phyloP scores from a whole-genome alignment of 2,797 vertebrate species.

The Alfaro cultratus region DNA sequence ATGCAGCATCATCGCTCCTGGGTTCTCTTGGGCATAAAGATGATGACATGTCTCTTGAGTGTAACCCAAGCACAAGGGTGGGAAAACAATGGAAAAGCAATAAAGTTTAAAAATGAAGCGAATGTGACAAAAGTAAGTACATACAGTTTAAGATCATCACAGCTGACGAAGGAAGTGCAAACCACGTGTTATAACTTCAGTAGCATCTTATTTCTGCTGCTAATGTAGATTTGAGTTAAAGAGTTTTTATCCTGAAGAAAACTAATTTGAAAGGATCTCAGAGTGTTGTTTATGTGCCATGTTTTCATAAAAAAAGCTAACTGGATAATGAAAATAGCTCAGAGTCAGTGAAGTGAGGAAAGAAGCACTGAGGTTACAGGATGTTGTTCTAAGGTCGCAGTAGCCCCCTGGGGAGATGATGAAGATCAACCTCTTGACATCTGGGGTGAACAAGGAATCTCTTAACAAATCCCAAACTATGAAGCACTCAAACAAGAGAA shows the following conservation, averaged over 20 bases:
- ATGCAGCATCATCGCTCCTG: not conserved
- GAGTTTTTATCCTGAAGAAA: constrained; percentile 10
- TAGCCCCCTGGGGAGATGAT: constrained; percentile 55
- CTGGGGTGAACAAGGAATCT: constrained; percentile 24
- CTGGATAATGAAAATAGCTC: constrained; percentile 82
- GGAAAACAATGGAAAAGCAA: not conserved
- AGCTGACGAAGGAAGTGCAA: not conserved
- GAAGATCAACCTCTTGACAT: constrained; percentile 54
- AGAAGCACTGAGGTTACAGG: constrained; percentile 68
- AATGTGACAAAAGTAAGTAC: not conserved
- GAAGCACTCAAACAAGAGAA: constrained; percentile 23
- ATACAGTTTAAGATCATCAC: not conserved
- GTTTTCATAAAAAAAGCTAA: constrained; percentile 47
- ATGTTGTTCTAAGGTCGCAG: constrained; percentile 71
- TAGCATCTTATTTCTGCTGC: not conserved
- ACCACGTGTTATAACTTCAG: not conserved
- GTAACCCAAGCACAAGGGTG: not conserved
- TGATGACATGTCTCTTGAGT: not conserved
- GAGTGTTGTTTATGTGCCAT: constrained; percentile 56
- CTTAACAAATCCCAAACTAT: constrained; percentile 5
- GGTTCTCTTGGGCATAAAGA: not conserved
- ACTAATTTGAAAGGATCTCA: constrained; percentile 32
- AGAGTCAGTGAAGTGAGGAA: constrained; percentile 73
- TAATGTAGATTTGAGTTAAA: constrained; percentile 8
- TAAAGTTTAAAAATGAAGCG: not conserved